Conservation (phyloP, 1,140 invertebrate species). For the Thrips palmi region DNA sequence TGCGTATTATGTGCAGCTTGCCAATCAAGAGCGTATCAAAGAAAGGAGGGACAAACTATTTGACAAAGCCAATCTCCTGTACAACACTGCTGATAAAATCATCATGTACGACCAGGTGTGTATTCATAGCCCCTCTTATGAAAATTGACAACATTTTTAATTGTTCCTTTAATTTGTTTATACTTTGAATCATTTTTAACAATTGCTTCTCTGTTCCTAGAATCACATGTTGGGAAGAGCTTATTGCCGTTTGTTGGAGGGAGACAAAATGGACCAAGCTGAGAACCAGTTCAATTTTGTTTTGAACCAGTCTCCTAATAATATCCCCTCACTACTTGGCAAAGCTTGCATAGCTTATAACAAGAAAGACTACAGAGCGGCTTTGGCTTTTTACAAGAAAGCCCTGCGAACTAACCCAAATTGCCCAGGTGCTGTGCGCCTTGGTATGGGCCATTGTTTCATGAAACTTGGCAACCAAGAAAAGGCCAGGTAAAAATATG, state of each 20-base stretch:
- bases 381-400: slow-evolving; percentile 95
- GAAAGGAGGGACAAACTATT: slow-evolving; percentile 91
- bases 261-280: slow-evolving; percentile 98
- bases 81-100: slow-evolving; percentile 97
- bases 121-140: too few relatives aligned
- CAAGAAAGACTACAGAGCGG: slow-evolving; percentile 83
- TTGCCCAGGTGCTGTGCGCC: slow-evolving; percentile 87
- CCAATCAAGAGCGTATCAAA: slow-evolving; percentile 88
- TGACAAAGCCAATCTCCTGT: slow-evolving; percentile 88
- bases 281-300: slow-evolving; percentile 99
- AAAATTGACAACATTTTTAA: background rate
- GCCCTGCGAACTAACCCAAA: slow-evolving; percentile 88
- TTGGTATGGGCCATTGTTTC: slow-evolving; percentile 97
- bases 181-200: slow-evolving; percentile 7
- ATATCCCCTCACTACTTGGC: slow-evolving; percentile 89
- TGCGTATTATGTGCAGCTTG: slow-evolving; percentile 94
- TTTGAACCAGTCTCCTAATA: slow-evolving; percentile 83
- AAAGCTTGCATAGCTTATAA: slow-evolving; percentile 97
- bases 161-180: slow-evolving; percentile 3
- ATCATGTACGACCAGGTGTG: slow-evolving; percentile 96
- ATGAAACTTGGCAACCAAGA: slow-evolving; percentile 91
- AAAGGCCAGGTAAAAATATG: slow-evolving; percentile 75
- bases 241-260: slow-evolving; percentile 94
- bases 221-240: slow-evolving; percentile 94
- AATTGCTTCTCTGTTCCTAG: slow-evolving; percentile 26